These are phyloP conservation scores for Apostichopus californicus DNA, from an alignment of 35 echinoderm and acorn worm species.

Conservation along the genomic window DNA sequence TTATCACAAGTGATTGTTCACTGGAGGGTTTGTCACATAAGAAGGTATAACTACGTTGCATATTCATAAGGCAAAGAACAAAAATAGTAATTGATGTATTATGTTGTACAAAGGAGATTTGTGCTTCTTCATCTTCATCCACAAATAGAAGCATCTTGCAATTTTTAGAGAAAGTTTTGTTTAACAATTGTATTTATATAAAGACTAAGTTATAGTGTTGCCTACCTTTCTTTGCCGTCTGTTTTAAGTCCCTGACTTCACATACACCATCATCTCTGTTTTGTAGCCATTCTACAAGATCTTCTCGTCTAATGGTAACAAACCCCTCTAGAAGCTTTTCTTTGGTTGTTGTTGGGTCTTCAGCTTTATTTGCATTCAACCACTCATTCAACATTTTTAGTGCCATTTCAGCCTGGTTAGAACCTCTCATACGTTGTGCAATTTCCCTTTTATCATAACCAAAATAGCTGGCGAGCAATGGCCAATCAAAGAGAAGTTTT, in stretches of 20 bases:
- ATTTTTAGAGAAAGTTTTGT: no score
- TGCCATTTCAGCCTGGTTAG: background rate
- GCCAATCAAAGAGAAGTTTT: background rate
- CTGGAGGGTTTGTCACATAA: no score
- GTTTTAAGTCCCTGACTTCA: background rate
- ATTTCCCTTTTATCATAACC: background rate
- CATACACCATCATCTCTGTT: background rate
- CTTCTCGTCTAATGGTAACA: conserved; percentile 4
- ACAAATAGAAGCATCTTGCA: no score
- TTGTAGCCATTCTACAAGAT: background rate
- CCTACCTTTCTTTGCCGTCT: background rate
- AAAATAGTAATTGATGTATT: no score
- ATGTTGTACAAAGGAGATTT: no score
- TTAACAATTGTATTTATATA: no score
- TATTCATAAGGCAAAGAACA: no score
- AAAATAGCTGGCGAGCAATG: background rate
- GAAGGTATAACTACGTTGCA: no score
- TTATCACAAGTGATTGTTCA: no score
- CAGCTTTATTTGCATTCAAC: background rate
- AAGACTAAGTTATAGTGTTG: no score
- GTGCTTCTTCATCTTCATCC: no score
- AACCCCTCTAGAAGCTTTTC: background rate
- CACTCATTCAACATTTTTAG: background rate
- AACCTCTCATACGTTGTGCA: background rate
- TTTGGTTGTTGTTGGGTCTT: background rate